Base-by-base conservation (phyloP, 2,888 invertebrate genomes). In the Polydrusus tereticollis region DNA sequence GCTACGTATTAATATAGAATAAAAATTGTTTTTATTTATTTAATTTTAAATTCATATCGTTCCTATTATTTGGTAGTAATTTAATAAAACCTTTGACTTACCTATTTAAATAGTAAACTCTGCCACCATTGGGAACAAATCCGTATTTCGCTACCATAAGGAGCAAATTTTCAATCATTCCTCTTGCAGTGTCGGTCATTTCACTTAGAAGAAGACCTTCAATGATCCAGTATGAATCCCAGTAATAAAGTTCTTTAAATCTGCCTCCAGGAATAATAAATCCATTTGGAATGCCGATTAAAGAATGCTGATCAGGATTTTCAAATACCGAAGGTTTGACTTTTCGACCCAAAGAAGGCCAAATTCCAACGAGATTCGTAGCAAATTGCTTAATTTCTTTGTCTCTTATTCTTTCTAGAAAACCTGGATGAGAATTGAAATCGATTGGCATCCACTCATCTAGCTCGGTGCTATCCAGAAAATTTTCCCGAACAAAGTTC, bases 171-270 rank as follows among this genome's bases (percentile, higher is more conserved):
- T 89, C 88, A 21, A 95, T 87, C 88, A 95, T 92, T 2, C 94
- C 93, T 83, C 86, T 87, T 0, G 89, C 93, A 0, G 94, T 94
- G 2, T 87, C 85, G 5, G 87, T 82, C 95, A 96, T 95, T 73
- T 91, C 93, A 71, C 93, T 92, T 8, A 92, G 86, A 0, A 96
- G 86, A 5, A 96, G 86, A 86, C 95, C 95, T 81, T 93, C 91
- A 55, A 95, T 87, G 60, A 94, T 93, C 94, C 95, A 96, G 83
- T 92, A 95, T 0, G 94, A 90, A 80, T 96, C 95, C 95, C 95
- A 95, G 82, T 95, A 95, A 83, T 94, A 95, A 72, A 92, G 87
- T 80, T 92, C 93, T 79, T 87, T 85, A 86, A 95, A 89, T 83
- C 95, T 79, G 76, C 95, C 89, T 77, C 93, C 90, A 18, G 89